These are phyloP conservation scores for Dunckerocampus dactyliophorus DNA, from an alignment of 2,113 vertebrate genomes.

Conservation along the genomic window DNA sequence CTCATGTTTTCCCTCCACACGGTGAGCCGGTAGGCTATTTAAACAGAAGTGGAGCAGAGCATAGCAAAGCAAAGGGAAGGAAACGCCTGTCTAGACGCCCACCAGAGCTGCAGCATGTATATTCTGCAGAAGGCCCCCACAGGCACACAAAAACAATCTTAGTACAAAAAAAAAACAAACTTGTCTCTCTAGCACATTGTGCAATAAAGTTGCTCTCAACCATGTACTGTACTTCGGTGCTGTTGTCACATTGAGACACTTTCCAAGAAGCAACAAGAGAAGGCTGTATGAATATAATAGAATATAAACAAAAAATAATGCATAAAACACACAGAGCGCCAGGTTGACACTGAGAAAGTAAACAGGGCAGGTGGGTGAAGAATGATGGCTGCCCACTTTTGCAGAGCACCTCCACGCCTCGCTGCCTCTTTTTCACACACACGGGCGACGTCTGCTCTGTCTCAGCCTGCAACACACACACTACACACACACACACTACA, in stretches of 20 bases:
- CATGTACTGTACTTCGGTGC: neutral
- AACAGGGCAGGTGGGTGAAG: conserved; percentile 76
- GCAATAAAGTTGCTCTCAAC: neutral
- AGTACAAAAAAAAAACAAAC: neutral
- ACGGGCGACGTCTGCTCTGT: conserved; percentile 66
- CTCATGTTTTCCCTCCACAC: conserved; percentile 67
- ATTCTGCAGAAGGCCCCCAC: conserved; percentile 67
- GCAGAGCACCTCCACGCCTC: conserved; percentile 67
- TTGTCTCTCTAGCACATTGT: neutral
- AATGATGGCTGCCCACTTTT: conserved; percentile 69
- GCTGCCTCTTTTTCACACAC: conserved; percentile 73
- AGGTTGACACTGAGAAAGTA: conserved; percentile 66
- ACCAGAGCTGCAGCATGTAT: conserved; percentile 62
- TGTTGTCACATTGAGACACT: neutral
- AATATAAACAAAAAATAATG: conserved; percentile 13
- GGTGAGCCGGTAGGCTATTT: conserved; percentile 61
- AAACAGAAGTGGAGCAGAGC: conserved; percentile 71
- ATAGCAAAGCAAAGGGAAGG: conserved; percentile 63
- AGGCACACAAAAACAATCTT: conserved; percentile 13
- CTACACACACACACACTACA: conserved; percentile 43
- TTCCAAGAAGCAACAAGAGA: neutral
- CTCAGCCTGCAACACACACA: conserved; percentile 54
- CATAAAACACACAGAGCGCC: conserved; percentile 23
- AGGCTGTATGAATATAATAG: neutral
- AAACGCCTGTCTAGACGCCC: conserved; percentile 78